Conservation (phyloP, 1,140 invertebrate species). For the Hetaerina americana region DNA sequence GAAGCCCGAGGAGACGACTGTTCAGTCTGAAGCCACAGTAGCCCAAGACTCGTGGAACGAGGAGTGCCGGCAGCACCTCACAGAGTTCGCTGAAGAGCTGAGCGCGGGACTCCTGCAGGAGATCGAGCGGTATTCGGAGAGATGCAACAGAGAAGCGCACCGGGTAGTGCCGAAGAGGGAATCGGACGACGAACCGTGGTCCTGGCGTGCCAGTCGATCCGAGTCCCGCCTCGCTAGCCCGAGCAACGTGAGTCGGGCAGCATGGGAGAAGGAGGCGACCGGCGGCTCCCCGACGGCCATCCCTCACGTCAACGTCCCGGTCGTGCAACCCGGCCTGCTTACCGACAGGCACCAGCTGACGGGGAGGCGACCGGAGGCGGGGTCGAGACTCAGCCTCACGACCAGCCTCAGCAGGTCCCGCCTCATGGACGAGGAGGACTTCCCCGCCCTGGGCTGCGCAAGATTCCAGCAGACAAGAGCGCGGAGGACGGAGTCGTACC, state of each 20-base stretch:
- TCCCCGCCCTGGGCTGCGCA: not conserved
- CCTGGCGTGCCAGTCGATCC: not conserved
- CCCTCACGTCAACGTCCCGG: not conserved
- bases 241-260: not conserved
- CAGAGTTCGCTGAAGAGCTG: conserved; percentile 62
- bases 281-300: not conserved
- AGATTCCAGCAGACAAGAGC: not conserved
- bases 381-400: not conserved
- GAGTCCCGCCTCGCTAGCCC: not conserved
- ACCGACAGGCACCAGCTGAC: not conserved
- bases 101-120: conserved; percentile 58
- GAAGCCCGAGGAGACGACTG: not conserved
- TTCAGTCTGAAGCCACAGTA: conserved; percentile 8
- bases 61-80: conserved; percentile 50
- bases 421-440: not conserved
- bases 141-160: not conserved
- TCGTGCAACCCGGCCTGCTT: not conserved
- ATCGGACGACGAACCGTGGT: not conserved
- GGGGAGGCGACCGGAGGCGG: not conserved
- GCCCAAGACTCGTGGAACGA: conserved; percentile 38
- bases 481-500: not conserved
- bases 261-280: not conserved
- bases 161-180: not conserved
- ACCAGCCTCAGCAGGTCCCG: not conserved
- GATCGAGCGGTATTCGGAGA: conserved; percentile 47